Conservation (phyloP, 2,888 invertebrate genomes). For the Tetranychus truncatus region DNA sequence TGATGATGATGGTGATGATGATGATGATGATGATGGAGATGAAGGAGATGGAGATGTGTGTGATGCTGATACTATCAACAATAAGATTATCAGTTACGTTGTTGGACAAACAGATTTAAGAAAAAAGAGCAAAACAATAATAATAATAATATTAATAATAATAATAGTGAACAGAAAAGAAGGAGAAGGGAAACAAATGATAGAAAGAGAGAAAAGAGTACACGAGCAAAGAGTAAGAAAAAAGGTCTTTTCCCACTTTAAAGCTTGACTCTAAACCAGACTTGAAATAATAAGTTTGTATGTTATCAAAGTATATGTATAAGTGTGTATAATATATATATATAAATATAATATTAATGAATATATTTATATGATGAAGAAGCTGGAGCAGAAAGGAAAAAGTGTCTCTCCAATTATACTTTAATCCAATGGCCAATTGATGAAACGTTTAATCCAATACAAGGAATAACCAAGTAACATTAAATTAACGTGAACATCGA, state of each 20-base stretch:
- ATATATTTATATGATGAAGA: background rate
- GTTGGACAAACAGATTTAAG: background rate
- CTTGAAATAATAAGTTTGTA: background rate
- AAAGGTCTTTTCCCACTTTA: conserved; percentile 1
- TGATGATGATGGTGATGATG: background rate
- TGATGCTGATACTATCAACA: background rate
- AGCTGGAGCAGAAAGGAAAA: too few species aligned
- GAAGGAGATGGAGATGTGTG: background rate
- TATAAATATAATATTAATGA: background rate
- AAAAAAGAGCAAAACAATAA: background rate
- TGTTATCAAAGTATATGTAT: background rate
- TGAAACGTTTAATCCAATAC: too few species aligned
- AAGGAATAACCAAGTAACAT: too few species aligned
- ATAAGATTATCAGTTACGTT: background rate
- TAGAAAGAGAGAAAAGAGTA: background rate
- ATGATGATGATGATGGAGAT: background rate
- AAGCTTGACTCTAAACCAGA: background rate
- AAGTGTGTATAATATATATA: background rate
- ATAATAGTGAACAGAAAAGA: background rate
- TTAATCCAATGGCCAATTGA: too few species aligned
- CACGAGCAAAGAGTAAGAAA: background rate
- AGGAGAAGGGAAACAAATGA: background rate
- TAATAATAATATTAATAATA: background rate
- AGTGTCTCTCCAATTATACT: too few species aligned
- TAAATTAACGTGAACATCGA: background rate